Evolutionary conservation across 2,888 invertebrate genomes (phyloP).

Genomic region (Melanargia galathea): DNA sequence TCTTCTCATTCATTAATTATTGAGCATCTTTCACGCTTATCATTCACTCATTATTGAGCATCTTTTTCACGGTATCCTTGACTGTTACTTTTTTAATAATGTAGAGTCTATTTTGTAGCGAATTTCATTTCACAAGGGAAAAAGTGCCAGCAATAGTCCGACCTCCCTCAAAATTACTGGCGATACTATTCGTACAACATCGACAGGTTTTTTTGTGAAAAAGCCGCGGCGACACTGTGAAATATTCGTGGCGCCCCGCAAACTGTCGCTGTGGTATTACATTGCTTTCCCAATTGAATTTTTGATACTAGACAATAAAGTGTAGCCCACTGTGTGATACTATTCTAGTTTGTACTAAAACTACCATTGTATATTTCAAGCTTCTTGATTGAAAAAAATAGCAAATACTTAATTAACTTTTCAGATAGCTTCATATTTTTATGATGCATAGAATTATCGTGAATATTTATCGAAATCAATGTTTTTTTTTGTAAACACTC

Average conservation of each 20-base stretch:
- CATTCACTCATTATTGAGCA: no score
- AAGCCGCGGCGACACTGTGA: constrained; percentile 32
- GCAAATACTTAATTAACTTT: no score
- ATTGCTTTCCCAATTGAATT: constrained; percentile 34
- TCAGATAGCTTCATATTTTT: no score
- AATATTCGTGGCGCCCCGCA: constrained; percentile 25
- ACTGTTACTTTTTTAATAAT: neutral
- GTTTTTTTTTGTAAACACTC: no score
- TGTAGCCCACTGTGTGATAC: neutral
- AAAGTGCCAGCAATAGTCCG: neutral
- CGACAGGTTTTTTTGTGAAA: constrained; percentile 32
- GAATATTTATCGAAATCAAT: no score
- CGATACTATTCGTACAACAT: constrained; percentile 20
- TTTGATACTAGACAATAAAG: constrained; percentile 23
- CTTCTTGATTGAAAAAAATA: no score
- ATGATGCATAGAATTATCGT: no score
- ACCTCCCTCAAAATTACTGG: neutral
- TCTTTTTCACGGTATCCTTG: neutral
- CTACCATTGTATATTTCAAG: no score
- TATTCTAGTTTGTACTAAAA: no score
- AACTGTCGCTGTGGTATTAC: constrained; percentile 19
- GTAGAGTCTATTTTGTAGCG: neutral
- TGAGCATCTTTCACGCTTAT: no score
- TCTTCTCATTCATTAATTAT: no score
- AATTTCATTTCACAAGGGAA: no score